Conservation (phyloP, 2,888 invertebrate species). For the Watsonalla binaria region DNA sequence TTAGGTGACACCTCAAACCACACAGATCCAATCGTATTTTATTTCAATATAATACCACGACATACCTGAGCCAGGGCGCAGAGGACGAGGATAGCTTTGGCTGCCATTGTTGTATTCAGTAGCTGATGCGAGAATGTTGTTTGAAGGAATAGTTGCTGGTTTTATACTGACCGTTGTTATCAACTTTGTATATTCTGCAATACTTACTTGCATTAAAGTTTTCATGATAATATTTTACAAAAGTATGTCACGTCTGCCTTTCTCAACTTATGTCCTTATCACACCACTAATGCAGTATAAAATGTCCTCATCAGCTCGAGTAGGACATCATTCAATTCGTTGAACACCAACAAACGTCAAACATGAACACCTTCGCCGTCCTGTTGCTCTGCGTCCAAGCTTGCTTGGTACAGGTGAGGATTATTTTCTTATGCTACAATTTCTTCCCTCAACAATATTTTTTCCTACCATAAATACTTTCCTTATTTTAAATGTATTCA, state of each 20-base stretch:
- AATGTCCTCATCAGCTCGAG: too few species aligned
- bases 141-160: not conserved
- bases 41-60: constrained; percentile 12
- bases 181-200: not conserved
- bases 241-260: too few species aligned
- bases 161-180: not conserved
- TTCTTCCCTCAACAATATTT: too few species aligned
- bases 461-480: constrained; percentile 2
- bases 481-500: not conserved
- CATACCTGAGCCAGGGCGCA: constrained; percentile 27
- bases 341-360: constrained; percentile 22
- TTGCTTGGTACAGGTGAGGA: constrained; percentile 34
- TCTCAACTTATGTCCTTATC: too few species aligned
- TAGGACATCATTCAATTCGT: not conserved
- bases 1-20: too few species aligned
- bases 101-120: constrained; percentile 15
- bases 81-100: constrained; percentile 20
- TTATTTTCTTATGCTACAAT: too few species aligned
- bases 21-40: not conserved
- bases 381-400: constrained; percentile 36
- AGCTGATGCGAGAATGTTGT: not conserved
- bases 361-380: constrained; percentile 31
- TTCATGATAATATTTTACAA: too few species aligned
- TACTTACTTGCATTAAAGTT: too few species aligned
- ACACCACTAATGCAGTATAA: too few species aligned